Evolutionary conservation across 2,797 vertebrate species (phyloP), one percentile per base, ranked within the genome.

Genomic region (Huso huso): DNA sequence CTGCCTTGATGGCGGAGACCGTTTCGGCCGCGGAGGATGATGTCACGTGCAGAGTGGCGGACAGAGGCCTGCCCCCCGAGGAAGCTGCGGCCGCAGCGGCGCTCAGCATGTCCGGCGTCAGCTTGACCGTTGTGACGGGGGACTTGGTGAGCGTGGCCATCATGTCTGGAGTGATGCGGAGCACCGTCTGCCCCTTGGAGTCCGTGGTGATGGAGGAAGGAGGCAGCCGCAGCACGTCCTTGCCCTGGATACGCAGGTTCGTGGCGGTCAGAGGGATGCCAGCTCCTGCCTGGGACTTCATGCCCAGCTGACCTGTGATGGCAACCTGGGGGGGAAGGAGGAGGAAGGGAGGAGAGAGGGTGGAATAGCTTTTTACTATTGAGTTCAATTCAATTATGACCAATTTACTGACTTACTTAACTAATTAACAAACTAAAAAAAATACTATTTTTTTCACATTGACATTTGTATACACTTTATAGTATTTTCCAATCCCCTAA

Each of bases 61-160:
- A 97, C 78, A 98, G 94, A 83, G 93, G 92, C 68, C 96, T 98
- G 71, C 88, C 83, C 1, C 75, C 60, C 6, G 90, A 68, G 0
- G 73, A 49, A 8, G 84, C 81, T 50, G 84, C 83, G 0, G 78
- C 73, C 58, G 70, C 73, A 13, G 85, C 87, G 0, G 88, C 76
- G 51, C 89, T 85, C 65, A 99, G 89, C 73, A 99, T 95, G 78
- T 99, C 97, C n/a, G 96, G 94, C 2, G 93, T 96, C 75, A 99
- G 86, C 81, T 99, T 99, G 72, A 97, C 94, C 0, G 96, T 96
- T 2, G 96, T 91, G 48, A 98, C 91, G 57, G 95, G 95, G 23
- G 94, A 96, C 79, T 98, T 98, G 72, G 96, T 90, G 18, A 99
- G 84, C 0, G 97, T 98, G n/a, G 96, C 97, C 95, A 99, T 97